Conservation (phyloP, 2,113 vertebrate genomes). For the Tachuris rubrigastra region DNA sequence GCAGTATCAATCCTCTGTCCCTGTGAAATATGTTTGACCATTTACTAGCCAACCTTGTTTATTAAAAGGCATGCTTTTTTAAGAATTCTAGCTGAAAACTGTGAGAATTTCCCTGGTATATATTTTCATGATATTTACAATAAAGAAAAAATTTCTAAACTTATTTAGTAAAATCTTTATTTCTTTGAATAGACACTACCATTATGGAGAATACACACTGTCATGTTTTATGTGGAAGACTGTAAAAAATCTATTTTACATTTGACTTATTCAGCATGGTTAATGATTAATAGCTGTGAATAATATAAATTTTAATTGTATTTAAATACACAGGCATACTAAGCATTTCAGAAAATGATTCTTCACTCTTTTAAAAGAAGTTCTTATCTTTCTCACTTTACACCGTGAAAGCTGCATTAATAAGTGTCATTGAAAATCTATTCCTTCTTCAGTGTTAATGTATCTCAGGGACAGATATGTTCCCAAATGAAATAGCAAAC, state of each 20-base stretch:
- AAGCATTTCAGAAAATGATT: not conserved
- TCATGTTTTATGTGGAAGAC: not conserved
- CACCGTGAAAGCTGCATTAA: not conserved
- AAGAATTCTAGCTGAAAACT: not conserved
- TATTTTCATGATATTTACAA: not conserved
- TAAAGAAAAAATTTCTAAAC: not conserved
- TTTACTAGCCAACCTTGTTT: not conserved
- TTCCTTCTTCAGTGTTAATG: not conserved
- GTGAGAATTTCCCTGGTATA: not conserved
- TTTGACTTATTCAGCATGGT: not conserved
- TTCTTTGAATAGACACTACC: not conserved
- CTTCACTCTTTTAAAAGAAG: not conserved
- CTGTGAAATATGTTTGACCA: not conserved
- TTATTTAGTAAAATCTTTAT: not conserved
- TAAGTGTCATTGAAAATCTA: not conserved
- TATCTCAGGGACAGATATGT: not conserved
- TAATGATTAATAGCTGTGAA: not conserved
- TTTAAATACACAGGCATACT: not conserved
- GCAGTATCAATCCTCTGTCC: not conserved
- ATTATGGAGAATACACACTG: not conserved
- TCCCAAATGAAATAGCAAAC: not conserved
- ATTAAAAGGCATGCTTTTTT: not conserved
- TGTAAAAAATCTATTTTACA: not conserved
- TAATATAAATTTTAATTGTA: not conserved
- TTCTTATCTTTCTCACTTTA: not conserved